These are phyloP conservation scores for Hypothenemus hampei DNA, from an alignment of 1,140 invertebrate species.

Conservation along the genomic window DNA sequence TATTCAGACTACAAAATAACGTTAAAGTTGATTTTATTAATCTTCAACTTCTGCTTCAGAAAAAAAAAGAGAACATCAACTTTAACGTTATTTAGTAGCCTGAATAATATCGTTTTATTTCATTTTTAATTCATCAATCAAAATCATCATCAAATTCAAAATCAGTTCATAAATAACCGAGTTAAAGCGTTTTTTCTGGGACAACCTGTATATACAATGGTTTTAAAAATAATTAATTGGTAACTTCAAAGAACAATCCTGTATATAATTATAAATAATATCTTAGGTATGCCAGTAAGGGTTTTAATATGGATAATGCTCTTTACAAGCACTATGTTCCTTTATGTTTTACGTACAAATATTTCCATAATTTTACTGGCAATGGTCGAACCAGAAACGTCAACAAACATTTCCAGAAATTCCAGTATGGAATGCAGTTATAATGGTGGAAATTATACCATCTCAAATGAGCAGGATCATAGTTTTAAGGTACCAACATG, in stretches of 20 bases:
- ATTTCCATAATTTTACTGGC: conserved; percentile 68
- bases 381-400: conserved; percentile 48
- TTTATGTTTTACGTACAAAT: conserved; percentile 68
- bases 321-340: conserved; percentile 54
- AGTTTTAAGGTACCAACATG: not conserved
- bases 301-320: conserved; percentile 28
- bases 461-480: not conserved
- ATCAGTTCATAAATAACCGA: too few species aligned
- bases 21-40: too few species aligned
- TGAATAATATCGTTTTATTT: too few species aligned
- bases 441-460: not conserved
- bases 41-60: too few species aligned
- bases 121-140: too few species aligned
- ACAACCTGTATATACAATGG: too few species aligned
- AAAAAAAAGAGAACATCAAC: too few species aligned
- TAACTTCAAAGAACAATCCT: not conserved
- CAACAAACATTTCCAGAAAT: not conserved
- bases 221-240: not conserved
- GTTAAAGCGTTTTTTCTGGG: too few species aligned
- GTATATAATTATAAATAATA: conserved; percentile 23
- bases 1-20: too few species aligned
- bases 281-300: conserved; percentile 21
- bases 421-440: not conserved
- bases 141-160: too few species aligned
- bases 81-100: too few species aligned